Conservation (phyloP, 2,113 vertebrate species). For the Xenus cinereus region DNA sequence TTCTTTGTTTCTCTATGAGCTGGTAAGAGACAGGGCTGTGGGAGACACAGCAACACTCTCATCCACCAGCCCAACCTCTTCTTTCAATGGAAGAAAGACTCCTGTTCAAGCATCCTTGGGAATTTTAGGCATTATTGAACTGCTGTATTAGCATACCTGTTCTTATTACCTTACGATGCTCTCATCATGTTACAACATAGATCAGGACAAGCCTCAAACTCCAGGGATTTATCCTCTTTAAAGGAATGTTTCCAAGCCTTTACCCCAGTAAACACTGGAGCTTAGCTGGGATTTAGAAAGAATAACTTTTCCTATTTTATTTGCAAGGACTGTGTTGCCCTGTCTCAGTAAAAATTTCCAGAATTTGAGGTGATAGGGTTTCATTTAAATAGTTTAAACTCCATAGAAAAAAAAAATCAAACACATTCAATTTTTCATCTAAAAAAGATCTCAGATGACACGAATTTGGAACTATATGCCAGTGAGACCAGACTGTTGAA, state of each 20-base stretch:
- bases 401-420: background rate
- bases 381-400: background rate
- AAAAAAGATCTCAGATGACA: background rate
- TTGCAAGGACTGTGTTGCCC: conserved; percentile 28
- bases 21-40: background rate
- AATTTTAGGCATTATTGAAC: conserved; percentile 4
- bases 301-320: conserved; percentile 18
- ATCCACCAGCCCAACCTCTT: background rate
- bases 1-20: background rate
- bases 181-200: background rate
- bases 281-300: conserved; percentile 38
- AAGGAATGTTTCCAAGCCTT: conserved; percentile 29
- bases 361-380: background rate
- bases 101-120: background rate
- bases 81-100: background rate
- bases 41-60: background rate
- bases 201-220: background rate
- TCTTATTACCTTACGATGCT: background rate
- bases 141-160: background rate
- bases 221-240: background rate
- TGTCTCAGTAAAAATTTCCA: background rate
- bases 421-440: background rate
- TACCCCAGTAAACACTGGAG: background rate
- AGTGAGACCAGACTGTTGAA: background rate
- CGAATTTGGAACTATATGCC: background rate